A percentile compares a stretch with the other conserved stretches of the same genome.
Evolutionary conservation across 2,113 vertebrate species (phyloP).

Genomic region (Crotalus helleri): DNA sequence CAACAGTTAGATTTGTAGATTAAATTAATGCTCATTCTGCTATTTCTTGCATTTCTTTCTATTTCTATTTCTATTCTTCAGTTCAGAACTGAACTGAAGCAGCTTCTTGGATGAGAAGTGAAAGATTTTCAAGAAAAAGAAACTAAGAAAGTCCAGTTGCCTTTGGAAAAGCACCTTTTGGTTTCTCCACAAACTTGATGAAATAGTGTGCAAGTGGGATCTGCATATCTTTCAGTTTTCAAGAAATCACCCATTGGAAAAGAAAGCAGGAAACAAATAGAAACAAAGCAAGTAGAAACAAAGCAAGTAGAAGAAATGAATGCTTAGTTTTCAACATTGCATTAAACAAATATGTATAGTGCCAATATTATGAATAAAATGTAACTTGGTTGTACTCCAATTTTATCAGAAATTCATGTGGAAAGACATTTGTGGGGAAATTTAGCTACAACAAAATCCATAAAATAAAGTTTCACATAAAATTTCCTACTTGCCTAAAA

Average conservation of each 20-base stretch:
- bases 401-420: constrained; percentile 55
- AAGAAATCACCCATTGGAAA: neutral
- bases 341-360: constrained; percentile 40
- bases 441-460: constrained; percentile 68
- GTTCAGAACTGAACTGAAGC: neutral
- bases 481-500: constrained; percentile 77
- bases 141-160: neutral
- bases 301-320: neutral
- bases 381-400: constrained; percentile 57
- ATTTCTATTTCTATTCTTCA: neutral
- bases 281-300: neutral
- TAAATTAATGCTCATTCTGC: neutral
- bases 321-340: constrained; percentile 1
- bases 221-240: neutral
- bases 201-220: neutral
- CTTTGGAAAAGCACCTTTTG: neutral
- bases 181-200: neutral
- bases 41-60: neutral
- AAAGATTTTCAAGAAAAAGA: neutral
- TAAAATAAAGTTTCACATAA: constrained; percentile 75
- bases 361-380: constrained; percentile 50
- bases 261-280: neutral
- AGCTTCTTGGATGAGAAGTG: neutral
- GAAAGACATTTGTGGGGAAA: constrained; percentile 71
- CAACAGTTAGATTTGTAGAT: neutral